phyloP scores from a whole-genome alignment of 2,888 invertebrate genomes.

The Microplitis deprimator region DNA sequence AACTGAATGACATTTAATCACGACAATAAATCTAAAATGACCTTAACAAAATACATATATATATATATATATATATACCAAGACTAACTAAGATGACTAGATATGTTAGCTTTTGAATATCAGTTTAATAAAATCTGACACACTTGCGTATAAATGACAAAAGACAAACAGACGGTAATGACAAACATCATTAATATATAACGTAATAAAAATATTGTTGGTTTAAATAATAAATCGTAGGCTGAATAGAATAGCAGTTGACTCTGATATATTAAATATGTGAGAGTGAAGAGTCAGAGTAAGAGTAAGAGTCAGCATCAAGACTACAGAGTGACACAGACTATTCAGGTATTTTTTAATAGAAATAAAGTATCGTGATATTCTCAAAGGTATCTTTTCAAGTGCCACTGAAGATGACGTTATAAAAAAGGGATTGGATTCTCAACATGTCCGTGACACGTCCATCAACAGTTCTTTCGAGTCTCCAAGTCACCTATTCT shows the following conservation, averaged over 20 bases:
- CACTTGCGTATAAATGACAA: background rate
- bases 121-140: slow-evolving; percentile 23
- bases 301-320: background rate
- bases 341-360: background rate
- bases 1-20: background rate
- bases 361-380: background rate
- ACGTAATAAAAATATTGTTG: slow-evolving; percentile 28
- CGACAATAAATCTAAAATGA: background rate
- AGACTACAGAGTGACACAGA: background rate
- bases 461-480: slow-evolving; percentile 16
- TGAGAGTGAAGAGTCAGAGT: background rate
- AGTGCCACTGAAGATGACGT: slow-evolving; percentile 7
- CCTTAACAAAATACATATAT: background rate
- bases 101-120: slow-evolving; percentile 17
- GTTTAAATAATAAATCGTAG: slow-evolving; percentile 21
- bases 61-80: background rate
- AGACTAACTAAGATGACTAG: background rate
- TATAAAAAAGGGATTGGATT: slow-evolving; percentile 32
- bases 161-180: background rate
- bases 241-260: background rate
- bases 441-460: slow-evolving; percentile 33
- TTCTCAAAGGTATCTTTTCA: background rate
- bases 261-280: background rate
- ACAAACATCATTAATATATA: slow-evolving; percentile 4
- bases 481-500: background rate